Evolutionary conservation across 2,797 vertebrate genomes (phyloP).

Genomic region (Leuciscus waleckii): DNA sequence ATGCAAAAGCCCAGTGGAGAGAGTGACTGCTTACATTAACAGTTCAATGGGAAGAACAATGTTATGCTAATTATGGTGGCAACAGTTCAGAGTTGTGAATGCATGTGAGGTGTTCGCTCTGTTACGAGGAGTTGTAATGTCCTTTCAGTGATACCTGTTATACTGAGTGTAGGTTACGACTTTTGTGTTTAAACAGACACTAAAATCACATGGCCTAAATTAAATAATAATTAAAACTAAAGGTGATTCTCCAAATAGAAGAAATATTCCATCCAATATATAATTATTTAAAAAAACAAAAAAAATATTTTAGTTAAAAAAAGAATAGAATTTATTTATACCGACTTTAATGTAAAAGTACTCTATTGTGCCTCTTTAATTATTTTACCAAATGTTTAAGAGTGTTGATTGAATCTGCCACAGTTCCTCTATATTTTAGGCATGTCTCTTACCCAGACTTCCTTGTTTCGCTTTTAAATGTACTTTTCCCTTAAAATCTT

Average conservation of each 20-base stretch:
- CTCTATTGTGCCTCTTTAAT: background rate
- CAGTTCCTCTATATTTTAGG: background rate
- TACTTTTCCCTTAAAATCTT: background rate
- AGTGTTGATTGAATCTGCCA: background rate
- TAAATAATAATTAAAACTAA: background rate
- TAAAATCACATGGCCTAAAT: background rate
- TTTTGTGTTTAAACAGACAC: background rate
- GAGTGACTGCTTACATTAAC: constrained; percentile 6
- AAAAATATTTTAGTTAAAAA: background rate
- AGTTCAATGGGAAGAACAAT: constrained; percentile 33
- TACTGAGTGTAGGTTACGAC: background rate
- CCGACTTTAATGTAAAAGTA: background rate
- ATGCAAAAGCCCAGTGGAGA: background rate
- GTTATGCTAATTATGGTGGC: constrained; percentile 23
- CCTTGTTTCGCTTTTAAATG: background rate
- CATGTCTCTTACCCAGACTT: background rate
- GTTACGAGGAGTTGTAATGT: background rate
- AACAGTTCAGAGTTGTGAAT: constrained; percentile 20
- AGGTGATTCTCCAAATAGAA: background rate
- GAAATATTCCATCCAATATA: background rate
- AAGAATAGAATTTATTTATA: background rate
- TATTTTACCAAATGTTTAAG: background rate
- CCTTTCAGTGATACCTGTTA: background rate
- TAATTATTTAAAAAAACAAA: too few relatives aligned
- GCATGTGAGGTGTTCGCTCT: background rate